Base-by-base conservation (phyloP, 2,113 vertebrate genomes). In the Morone saxatilis region DNA sequence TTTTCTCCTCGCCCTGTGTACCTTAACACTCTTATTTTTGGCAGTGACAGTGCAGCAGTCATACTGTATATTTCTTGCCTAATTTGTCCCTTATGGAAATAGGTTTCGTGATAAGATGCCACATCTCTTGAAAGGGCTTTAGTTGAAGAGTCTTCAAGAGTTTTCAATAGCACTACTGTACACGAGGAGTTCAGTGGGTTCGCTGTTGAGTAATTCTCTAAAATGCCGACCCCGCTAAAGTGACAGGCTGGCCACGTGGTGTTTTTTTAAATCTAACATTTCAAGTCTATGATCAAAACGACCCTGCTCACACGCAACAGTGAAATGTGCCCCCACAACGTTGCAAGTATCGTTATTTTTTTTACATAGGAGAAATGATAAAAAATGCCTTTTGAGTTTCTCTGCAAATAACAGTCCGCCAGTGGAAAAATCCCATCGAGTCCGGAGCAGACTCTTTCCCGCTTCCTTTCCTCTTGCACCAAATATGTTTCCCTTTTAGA, bases 401-500 rank as follows among this genome's bases (percentile, higher is more conserved):
- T 81, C 80, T 51, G 60, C 36, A 87, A 91, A 87, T 78, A 90
- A 88, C 68, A 36, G 12, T 50, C 69, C n/a, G 14, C 31, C 70
- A 59, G 57, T 91, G 87, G 91, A 94, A 93, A 92, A 92, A 86
- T 80, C 71, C 70, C 76, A 79, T 78, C 8, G 4, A 41, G 60
- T 77, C 62, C 48, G 0, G 56, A 80, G 80, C 90, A 78, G 81
- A 71, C 86, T 74, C 78, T 69, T 85, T 67, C 70, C n/a, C 57
- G 10, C 67, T 88, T 87, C 80, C 84, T 76, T 76, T 86, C 69
- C 80, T 75, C 84, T 81, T 71, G 57, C 25, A 66, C 73, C 81
- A 90, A 90, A 88, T 82, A 89, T 68, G 79, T 85, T 92, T 94
- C 71, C 75, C 77, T 89, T 92, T 89, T 73, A 90, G 88, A 91